Evolutionary conservation across 2,888 invertebrate genomes (phyloP), one percentile per base, ranked within the genome.

Genomic region (Tuta absoluta): DNA sequence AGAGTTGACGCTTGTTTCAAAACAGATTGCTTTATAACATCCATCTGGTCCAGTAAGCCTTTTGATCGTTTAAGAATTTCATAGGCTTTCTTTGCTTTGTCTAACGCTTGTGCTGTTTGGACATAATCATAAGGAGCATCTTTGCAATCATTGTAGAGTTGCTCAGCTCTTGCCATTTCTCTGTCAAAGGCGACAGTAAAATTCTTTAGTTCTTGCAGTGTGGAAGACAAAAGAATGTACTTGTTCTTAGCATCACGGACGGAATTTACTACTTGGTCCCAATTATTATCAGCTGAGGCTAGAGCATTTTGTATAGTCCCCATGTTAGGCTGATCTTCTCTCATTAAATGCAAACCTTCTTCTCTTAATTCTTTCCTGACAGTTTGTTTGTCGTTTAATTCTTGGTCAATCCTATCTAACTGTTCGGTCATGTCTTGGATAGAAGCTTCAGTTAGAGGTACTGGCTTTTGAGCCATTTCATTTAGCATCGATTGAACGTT

Each of bases 301-400:
- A 98, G 85, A 58, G 95, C 94, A 72, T 95, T 95, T 84, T 98
- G 97, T 66, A 97, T 95, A 0, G 94, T 93, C 0, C 95, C 94
- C 84, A 96, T 95, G 71, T 96, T 96, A 62, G 94, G 93, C 76
- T 96, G 95, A 85, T 98, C 95, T 87, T 96, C 95, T 77, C 95
- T 94, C 94, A 97, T 94, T 69, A 97, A 85, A 74, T 95, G 93
- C 63, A 95, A 92, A 0, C 96, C 97, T 88, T 96, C 95, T 75
- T 95, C 94, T 74, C 95, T 94, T n/a, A 97, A 89, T 70, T 94
- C 93, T 69, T 95, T 94, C 76, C 95, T 95, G 0, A 95, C 86
- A 5, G 92, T 86, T 71, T 93, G 92, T 71, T 94, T 94, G 17
- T 93, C 92, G 73, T 93, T 93, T 7, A 94, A 76, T 11, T 93